A percentile compares a stretch with the other conserved stretches of the same genome.
Evolutionary conservation across 2,888 invertebrate genomes (phyloP).

Genomic region (Crioceris asparagi): DNA sequence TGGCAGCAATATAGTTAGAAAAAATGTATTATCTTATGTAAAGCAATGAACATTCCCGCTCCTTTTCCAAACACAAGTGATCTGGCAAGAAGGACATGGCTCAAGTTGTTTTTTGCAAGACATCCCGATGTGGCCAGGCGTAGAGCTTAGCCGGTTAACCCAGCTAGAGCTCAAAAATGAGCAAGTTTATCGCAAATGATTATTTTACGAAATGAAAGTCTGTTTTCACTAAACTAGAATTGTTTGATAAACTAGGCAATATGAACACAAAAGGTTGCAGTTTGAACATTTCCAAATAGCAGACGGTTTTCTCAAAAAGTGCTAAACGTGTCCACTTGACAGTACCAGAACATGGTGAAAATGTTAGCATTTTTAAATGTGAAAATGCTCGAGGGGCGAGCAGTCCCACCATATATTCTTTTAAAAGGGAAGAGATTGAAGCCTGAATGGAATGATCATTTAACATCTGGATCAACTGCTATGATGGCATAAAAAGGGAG

Average conservation of each 20-base stretch:
- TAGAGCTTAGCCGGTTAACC: constrained; percentile 24
- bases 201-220: not conserved
- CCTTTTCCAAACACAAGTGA: constrained; percentile 11
- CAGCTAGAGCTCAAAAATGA: constrained; percentile 22
- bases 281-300: constrained; percentile 19
- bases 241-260: constrained; percentile 19
- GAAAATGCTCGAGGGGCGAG: constrained; percentile 4
- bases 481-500: constrained; percentile 18
- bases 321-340: constrained; percentile 24
- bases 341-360: constrained; percentile 19
- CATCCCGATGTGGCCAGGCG: constrained; percentile 20
- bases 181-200: constrained; percentile 8
- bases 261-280: constrained; percentile 24
- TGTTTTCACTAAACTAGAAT: not conserved
- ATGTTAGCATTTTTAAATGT: constrained; percentile 17
- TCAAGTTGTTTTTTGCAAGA: constrained; percentile 15
- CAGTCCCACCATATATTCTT: constrained; percentile 26
- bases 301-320: constrained; percentile 21
- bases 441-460: constrained; percentile 16
- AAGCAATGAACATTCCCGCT: constrained; percentile 10
- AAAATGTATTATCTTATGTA: constrained; percentile 12
- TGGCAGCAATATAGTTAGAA: constrained; percentile 11
- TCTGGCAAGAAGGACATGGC: constrained; percentile 18
- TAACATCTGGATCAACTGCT: constrained; percentile 18
- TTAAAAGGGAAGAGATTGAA: constrained; percentile 22